phyloP scores from a whole-genome alignment of 2,888 invertebrate species.

The Ophion costatus region DNA sequence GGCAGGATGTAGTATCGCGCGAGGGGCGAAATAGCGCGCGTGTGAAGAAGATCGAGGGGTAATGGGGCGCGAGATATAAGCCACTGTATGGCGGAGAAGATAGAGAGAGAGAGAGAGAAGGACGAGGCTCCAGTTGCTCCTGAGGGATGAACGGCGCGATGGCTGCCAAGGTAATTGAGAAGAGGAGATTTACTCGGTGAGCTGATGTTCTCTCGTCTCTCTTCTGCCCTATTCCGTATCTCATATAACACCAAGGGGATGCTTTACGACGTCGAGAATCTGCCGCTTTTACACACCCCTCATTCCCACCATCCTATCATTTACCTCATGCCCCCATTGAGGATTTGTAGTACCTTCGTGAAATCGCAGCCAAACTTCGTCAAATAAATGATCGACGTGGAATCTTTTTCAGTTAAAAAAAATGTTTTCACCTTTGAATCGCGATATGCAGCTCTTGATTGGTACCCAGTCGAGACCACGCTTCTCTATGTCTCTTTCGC shows the following conservation, averaged over 20 bases:
- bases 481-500: too few relatives aligned
- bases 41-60: conserved; percentile 59
- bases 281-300: conserved; percentile 66
- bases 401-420: neutral
- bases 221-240: conserved; percentile 24
- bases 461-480: neutral
- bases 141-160: conserved; percentile 60
- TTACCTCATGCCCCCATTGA: neutral
- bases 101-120: conserved; percentile 44
- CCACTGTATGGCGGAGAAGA: conserved; percentile 60
- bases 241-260: conserved; percentile 64
- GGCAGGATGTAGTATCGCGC: conserved; percentile 47
- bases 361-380: conserved; percentile 9
- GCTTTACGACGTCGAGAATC: conserved; percentile 76
- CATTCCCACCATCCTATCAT: conserved; percentile 44
- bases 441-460: neutral
- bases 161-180: conserved; percentile 81
- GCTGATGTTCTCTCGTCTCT: conserved; percentile 51
- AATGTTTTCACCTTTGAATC: neutral
- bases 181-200: conserved; percentile 81
- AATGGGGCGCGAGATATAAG: conserved; percentile 57
- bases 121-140: conserved; percentile 60
- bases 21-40: conserved; percentile 53
- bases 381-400: conserved; percentile 33
- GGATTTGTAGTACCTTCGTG: conserved; percentile 46